Percentiles rank a stretch among this genome's conserved stretches.
These are phyloP conservation scores for Rhagonycha lutea DNA, from an alignment of 2,888 invertebrate species.

Conservation along the genomic window DNA sequence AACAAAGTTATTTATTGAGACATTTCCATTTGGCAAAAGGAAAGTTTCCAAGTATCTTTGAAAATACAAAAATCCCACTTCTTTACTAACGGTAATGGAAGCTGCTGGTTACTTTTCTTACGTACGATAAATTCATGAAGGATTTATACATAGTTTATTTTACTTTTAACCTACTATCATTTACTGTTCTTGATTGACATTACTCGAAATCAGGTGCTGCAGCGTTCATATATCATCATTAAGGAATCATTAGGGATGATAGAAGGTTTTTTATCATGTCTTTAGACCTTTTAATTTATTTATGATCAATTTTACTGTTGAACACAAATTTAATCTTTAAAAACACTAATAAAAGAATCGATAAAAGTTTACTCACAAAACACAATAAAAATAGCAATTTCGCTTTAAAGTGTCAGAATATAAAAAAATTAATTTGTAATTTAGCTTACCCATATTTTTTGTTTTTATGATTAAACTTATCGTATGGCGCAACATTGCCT, in stretches of 20 bases:
- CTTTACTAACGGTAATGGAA: conserved; percentile 18
- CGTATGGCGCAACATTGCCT: background rate
- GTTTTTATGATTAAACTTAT: background rate
- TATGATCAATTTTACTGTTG: background rate
- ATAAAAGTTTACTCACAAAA: background rate
- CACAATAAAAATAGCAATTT: background rate
- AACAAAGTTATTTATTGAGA: conserved; percentile 23
- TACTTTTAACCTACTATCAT: conserved; percentile 14
- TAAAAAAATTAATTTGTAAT: background rate
- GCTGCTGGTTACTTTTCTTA: conserved; percentile 18
- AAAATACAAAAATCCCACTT: conserved; percentile 10
- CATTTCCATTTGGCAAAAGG: conserved; percentile 20
- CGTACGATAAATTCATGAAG: conserved; percentile 16
- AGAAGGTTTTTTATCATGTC: background rate
- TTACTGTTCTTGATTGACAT: conserved; percentile 12
- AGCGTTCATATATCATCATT: conserved; percentile 10
- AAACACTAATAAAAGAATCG: background rate
- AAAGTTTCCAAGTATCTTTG: conserved; percentile 8
- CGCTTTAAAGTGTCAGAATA: background rate
- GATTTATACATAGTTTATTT: conserved; percentile 1
- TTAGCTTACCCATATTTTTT: background rate
- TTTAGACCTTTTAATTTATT: background rate
- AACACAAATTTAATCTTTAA: background rate
- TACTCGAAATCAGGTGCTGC: conserved; percentile 11
- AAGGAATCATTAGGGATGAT: background rate